Evolutionary conservation across 1,140 invertebrate species (phyloP), one percentile per base, ranked within the genome.

Genomic region (Ceratitis capitata): DNA sequence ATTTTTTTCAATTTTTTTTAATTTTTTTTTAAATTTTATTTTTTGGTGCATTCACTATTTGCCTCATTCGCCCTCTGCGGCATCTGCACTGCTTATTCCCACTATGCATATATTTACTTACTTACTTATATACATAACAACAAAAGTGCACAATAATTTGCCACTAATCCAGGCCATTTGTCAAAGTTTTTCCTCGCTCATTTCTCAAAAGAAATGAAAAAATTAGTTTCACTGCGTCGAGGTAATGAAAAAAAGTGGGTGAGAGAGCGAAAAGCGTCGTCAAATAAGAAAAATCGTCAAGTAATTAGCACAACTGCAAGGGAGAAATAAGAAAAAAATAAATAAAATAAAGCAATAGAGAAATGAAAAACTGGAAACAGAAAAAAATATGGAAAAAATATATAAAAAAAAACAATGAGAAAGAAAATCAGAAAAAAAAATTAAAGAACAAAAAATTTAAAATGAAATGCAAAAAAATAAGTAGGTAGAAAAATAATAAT

Each of bases 171-270:
- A 35, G 69, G 69, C 32, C 69, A 78, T 78, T 78, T 78, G 69
- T 78, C 69, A 78, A 78, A 78, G 69, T 78, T 78, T 78, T 78
- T 78, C 69, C 45, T 78, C 42, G 69, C 69, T 78, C 23, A 78
- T 78, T 78, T 78, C 69, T 78, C 69, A 78, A 78, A 78, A 78
- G 39, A 78, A 35, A 29, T n/a, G 32, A 42, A 74, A 74, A 42
- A 78, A 78, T 45, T 78, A 78, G 69, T 78, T 78, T 78, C 69
- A 78, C 69, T 47, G 42, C 69, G n/a, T 35, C 3, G 32, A 12
- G n/a, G 69, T 23, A 23, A 26, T 42, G 9, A 26, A 39, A 26
- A 39, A 39, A n/a, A 69, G 61, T 69, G 61, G 61, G 29, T 19
- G 61, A 16, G 3, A 16, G n/a, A n/a, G 51, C 51, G 23, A 14